Evolutionary conservation across 1,140 invertebrate genomes (phyloP), one percentile per base, ranked within the genome.

Genomic region (Neodiprion fabricii): DNA sequence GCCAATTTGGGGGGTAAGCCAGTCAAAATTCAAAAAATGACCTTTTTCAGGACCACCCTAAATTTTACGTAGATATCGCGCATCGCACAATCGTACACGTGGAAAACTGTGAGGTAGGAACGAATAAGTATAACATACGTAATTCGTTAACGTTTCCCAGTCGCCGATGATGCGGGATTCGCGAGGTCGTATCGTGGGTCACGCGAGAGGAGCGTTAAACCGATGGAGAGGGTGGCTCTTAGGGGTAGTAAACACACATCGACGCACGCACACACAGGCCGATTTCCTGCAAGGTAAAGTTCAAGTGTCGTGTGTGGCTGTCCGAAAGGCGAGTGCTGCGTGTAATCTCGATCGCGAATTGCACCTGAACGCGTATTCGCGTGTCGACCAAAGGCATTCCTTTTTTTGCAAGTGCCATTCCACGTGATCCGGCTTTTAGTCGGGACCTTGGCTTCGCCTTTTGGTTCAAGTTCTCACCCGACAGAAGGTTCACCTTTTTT

Each of bases 141-240:
- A 40, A 40, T 40, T 40, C 28, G 53, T 5, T 7, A 12, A 17
- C n/a, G 53, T 17, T 61, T 61, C 53, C 53, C 4, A 17, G 53
- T 61, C 11, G 53, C 3, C 53, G 53, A 0, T 61, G 11, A 17
- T 5, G n/a, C 53, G 11, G 53, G 53, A 5, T 12, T 61, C 53
- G 53, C n/a, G 53, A 61, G 53, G 53, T 61, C 53, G 53, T 7
- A 61, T 5, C 28, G n/a, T 61, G 70, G 74, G 71, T 75, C 76
- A 77, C 76, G 76, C 76, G 49, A 77, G 70, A 77, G 73, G 73
- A 50, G 73, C 72, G 76, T 77, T 77, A 77, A 73, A 28, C 48
- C 48, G 71, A 72, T 70, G 76, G 68, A 71, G 53, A 61, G 53
- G 53, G 53, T 17, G 53, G 53, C 53, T 61, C n/a, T 4, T 17